Evolutionary conservation across 2,113 vertebrate species (phyloP).

Genomic region (Trichechus manatus): DNA sequence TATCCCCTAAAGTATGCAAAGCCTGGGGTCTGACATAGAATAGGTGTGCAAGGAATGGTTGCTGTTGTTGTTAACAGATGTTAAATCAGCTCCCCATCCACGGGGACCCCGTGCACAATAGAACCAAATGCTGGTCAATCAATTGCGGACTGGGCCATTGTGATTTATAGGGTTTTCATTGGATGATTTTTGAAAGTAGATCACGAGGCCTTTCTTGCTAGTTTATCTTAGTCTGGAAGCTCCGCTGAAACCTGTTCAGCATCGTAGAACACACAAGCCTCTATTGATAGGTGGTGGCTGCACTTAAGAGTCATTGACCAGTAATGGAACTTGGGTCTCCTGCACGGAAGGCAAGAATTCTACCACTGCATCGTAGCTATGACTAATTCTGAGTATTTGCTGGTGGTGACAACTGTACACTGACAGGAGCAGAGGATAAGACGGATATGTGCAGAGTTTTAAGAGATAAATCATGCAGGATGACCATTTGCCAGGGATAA

Average conservation of each 20-base stretch:
- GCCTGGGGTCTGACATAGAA: not conserved
- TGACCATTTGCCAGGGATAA: not conserved
- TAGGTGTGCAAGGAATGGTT: not conserved
- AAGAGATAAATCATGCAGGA: not conserved
- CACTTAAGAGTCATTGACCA: no score
- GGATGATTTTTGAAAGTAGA: not conserved
- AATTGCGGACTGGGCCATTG: accelerated
- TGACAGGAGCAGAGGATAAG: not conserved
- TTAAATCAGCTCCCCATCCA: not conserved
- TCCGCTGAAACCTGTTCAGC: no score
- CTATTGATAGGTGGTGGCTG: no score
- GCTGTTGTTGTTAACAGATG: not conserved
- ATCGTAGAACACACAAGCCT: no score
- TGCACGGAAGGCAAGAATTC: not conserved
- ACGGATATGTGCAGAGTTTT: not conserved
- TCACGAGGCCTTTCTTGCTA: not conserved
- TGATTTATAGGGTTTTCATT: not conserved
- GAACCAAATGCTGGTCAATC: not conserved
- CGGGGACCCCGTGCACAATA: not conserved
- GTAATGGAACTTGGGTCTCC: no score
- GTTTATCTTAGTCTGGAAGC: no score
- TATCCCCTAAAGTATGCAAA: not conserved
- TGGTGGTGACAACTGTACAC: not conserved
- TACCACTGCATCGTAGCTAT: not conserved
- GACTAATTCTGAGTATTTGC: not conserved